A percentile compares a stretch with the other conserved stretches of the same genome.
phyloP scores from a whole-genome alignment of 1,140 invertebrate species.

The Lordiphosa collinella region DNA sequence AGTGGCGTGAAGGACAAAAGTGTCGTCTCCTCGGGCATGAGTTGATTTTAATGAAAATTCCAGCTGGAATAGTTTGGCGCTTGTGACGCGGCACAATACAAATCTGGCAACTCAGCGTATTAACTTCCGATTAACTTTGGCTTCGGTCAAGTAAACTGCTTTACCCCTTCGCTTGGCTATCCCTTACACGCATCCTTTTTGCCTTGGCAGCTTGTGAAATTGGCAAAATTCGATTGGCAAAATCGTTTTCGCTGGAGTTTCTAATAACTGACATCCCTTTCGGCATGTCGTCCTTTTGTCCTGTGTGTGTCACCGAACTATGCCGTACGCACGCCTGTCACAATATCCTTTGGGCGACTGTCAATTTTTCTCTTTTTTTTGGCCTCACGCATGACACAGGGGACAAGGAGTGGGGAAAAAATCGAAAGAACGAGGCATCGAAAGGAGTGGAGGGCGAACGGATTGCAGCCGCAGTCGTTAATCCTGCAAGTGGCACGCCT shows the following conservation, averaged over 20 bases:
- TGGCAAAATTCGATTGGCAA: conserved; percentile 71
- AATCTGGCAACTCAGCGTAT: conserved; percentile 75
- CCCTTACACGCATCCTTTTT: conserved; percentile 3
- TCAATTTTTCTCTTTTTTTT: conserved; percentile 54
- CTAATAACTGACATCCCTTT: conserved; percentile 64
- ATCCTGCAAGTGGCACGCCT: conserved; percentile 74
- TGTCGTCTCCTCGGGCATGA: conserved; percentile 56
- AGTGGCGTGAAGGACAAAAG: conserved; percentile 46
- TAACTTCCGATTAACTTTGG: conserved; percentile 75
- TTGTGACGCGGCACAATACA: conserved; percentile 63
- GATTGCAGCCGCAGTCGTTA: conserved; percentile 69
- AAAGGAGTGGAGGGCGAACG: conserved; percentile 38
- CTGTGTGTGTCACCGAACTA: conserved; percentile 44
- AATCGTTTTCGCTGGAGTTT: conserved; percentile 67
- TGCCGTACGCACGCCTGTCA: conserved; percentile 64
- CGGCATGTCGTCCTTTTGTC: conserved; percentile 44
- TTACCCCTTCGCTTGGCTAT: conserved; percentile 22
- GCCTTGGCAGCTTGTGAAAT: conserved; percentile 55
- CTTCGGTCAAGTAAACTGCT: conserved; percentile 65
- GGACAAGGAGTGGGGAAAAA: conserved; percentile 24
- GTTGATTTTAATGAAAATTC: conserved; percentile 77
- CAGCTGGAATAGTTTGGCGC: conserved; percentile 65
- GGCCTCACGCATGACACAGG: conserved; percentile 61
- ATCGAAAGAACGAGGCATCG: conserved; percentile 15
- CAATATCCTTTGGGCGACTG: conserved; percentile 74